Evolutionary conservation across 92 coral and sea anemone species (phyloP).

Genomic region (Nematostella vectensis): DNA sequence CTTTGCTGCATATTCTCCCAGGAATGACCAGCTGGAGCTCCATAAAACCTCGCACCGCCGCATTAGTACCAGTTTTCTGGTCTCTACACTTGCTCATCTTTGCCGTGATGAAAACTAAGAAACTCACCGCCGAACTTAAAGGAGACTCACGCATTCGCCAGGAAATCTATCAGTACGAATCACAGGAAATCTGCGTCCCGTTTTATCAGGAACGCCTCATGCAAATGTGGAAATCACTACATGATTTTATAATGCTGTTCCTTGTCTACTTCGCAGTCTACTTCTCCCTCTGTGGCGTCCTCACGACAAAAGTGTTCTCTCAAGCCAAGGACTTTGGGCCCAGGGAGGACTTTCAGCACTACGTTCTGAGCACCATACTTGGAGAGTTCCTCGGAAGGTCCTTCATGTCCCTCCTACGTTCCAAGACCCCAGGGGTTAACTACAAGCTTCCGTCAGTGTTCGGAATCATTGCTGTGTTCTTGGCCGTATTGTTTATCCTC

Average conservation of each 20-base stretch:
- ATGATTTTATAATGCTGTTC: constrained; percentile 36
- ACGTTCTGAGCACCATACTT: constrained; percentile 57
- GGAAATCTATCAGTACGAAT: background rate
- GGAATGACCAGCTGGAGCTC: constrained; percentile 69
- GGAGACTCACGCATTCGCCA: background rate
- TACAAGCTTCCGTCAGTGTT: constrained; percentile 19
- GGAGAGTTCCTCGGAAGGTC: constrained; percentile 83
- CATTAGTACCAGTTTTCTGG: constrained; percentile 56
- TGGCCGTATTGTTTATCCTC: constrained; percentile 38
- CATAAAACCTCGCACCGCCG: constrained; percentile 60
- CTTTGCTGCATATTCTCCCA: constrained; percentile 4
- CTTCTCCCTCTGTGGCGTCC: constrained; percentile 47
- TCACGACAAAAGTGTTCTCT: constrained; percentile 48
- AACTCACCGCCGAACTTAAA: background rate
- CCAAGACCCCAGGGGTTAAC: constrained; percentile 43
- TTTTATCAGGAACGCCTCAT: constrained; percentile 11
- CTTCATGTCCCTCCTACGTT: constrained; percentile 51
- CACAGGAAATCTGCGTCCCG: background rate
- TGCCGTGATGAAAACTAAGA: constrained; percentile 38
- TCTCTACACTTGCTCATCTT: constrained; percentile 53
- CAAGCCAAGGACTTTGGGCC: constrained; percentile 32
- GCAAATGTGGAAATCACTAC: constrained; percentile 36
- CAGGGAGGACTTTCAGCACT: constrained; percentile 64
- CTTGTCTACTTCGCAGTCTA: constrained; percentile 50
- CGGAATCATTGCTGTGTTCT: constrained; percentile 31